These are phyloP conservation scores for Neoitamus cyanurus DNA, from an alignment of 2,888 invertebrate species.

Conservation along the genomic window DNA sequence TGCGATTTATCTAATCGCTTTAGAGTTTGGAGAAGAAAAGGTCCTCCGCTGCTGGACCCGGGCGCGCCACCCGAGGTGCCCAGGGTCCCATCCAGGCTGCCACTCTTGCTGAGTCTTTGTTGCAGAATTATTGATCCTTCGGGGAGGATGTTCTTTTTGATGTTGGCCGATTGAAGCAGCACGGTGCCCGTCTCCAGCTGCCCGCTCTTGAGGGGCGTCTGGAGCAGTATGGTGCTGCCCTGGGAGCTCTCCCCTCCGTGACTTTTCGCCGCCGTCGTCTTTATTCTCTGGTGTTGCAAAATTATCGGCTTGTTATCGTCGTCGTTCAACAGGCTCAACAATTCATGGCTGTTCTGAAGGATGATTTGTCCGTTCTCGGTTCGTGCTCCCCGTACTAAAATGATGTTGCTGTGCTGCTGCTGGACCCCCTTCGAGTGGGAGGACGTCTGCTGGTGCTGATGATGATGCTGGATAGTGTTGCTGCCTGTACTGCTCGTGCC, in stretches of 20 bases:
- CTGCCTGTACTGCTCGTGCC: conserved; percentile 39
- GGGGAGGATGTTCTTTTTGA: conserved; percentile 53
- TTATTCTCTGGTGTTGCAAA: conserved; percentile 59
- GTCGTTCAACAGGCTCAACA: conserved; percentile 65
- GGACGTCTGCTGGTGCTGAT: conserved; percentile 55
- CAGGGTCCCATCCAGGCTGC: conserved; percentile 50
- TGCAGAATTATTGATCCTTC: conserved; percentile 55
- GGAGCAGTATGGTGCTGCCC: conserved; percentile 61
- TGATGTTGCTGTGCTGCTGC: conserved; percentile 62
- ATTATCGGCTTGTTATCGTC: conserved; percentile 59
- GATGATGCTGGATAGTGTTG: conserved; percentile 57
- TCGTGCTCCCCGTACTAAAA: conserved; percentile 65
- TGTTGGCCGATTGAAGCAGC: conserved; percentile 50
- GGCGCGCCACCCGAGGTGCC: conserved; percentile 57
- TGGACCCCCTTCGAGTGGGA: conserved; percentile 50
- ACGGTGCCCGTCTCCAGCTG: conserved; percentile 59
- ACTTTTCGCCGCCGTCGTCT: conserved; percentile 51
- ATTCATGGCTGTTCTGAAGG: conserved; percentile 66
- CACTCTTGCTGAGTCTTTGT: conserved; percentile 52
- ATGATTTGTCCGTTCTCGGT: conserved; percentile 67
- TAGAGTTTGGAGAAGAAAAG: conserved; percentile 65
- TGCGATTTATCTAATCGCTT: conserved; percentile 66
- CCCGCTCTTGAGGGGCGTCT: conserved; percentile 65
- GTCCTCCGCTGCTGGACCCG: conserved; percentile 53
- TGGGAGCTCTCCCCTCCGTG: conserved; percentile 51